phyloP scores from a whole-genome alignment of 2,113 vertebrate genomes.

The Oryctolagus cuniculus region mOryCun1.1 NC_091440.1:2115501-2116000 shows the following conservation, averaged over 20 bases:
- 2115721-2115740: constrained; percentile 33
- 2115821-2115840: neutral
- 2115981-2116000: no score
- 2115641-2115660: constrained; percentile 53
- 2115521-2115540: constrained; percentile 43
- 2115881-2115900: neutral
- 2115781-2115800: neutral
- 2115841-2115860: neutral
- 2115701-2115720: neutral
- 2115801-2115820: neutral
- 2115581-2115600: constrained; percentile 59
- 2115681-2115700: neutral
- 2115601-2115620: constrained; percentile 67
- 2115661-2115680: constrained; percentile 58
- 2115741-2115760: neutral
- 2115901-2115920: neutral
- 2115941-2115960: neutral
- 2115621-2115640: constrained; percentile 40
- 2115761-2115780: neutral
- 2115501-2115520: constrained; percentile 17
- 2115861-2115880: neutral
- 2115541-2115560: constrained; percentile 59
- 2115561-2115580: constrained; percentile 75
- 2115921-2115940: neutral
- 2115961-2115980: no score